phyloP scores from a whole-genome alignment of 2,797 vertebrate species.

The Balearica regulorum region DNA sequence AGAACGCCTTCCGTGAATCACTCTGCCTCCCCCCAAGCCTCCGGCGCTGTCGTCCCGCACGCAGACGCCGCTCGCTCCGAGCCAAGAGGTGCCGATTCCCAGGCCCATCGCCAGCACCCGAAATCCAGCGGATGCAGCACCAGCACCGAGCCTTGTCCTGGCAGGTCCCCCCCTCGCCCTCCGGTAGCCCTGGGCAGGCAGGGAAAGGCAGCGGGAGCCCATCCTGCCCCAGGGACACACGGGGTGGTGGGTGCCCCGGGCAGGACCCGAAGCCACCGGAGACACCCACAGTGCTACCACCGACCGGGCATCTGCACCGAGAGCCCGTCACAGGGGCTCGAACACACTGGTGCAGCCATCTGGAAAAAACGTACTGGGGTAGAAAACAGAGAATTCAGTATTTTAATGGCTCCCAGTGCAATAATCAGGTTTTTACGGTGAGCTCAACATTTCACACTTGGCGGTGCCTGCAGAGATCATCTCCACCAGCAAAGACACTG shows the following conservation, averaged over 20 bases:
- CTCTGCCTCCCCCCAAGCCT: background rate
- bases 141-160: rapidly evolving
- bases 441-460: background rate
- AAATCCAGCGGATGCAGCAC: rapidly evolving
- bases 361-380: rapidly evolving
- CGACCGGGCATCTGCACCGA: rapidly evolving
- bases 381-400: background rate
- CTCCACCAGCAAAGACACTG: conserved; percentile 52
- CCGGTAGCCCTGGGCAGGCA: background rate
- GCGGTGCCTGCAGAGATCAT: conserved; percentile 34
- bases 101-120: background rate
- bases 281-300: background rate
- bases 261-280: background rate
- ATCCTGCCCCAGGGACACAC: rapidly evolving
- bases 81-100: rapidly evolving
- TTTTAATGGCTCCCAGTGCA: background rate
- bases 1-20: rapidly evolving
- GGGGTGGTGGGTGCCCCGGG: rapidly evolving
- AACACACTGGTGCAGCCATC: rapidly evolving
- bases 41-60: rapidly evolving
- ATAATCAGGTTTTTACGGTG: background rate
- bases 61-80: rapidly evolving
- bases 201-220: rapidly evolving
- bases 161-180: rapidly evolving
- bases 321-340: rapidly evolving